Conservation (phyloP, 2,888 invertebrate genomes). For the Asteroscopus sphinx region DNA sequence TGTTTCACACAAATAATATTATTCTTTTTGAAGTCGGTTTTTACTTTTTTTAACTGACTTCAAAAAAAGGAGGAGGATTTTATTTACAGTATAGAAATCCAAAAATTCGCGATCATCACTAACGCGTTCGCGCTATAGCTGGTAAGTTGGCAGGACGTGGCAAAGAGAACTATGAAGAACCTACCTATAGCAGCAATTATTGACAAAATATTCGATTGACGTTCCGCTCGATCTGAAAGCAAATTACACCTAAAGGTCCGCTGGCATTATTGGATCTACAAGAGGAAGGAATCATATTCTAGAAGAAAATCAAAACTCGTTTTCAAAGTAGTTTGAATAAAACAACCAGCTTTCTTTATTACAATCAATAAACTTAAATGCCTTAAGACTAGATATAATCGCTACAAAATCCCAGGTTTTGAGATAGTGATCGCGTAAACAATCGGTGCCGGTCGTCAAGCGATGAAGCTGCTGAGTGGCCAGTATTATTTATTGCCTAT, state of each 20-base stretch:
- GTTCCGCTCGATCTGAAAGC: neutral
- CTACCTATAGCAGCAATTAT: too few relatives aligned
- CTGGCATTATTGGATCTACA: too few relatives aligned
- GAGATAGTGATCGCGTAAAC: slow-evolving; percentile 53
- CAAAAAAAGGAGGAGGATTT: too few relatives aligned
- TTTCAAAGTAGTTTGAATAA: slow-evolving; percentile 34
- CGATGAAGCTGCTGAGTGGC: slow-evolving; percentile 46
- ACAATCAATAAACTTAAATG: slow-evolving; percentile 54
- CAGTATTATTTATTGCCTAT: slow-evolving; percentile 58
- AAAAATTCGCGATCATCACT: too few relatives aligned
- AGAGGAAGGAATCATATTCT: neutral
- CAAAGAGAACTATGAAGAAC: too few relatives aligned
- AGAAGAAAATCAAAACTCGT: neutral
- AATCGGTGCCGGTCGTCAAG: slow-evolving; percentile 52
- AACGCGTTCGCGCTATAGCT: too few relatives aligned
- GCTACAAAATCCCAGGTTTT: slow-evolving; percentile 40
- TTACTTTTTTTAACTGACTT: too few relatives aligned
- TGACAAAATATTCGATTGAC: too few relatives aligned
- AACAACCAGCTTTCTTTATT: slow-evolving; percentile 31
- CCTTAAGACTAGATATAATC: slow-evolving; percentile 48
- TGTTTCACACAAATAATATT: too few relatives aligned
- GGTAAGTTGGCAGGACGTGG: too few relatives aligned
- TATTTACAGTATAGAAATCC: too few relatives aligned
- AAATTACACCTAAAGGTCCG: neutral
- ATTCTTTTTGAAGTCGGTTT: too few relatives aligned